Evolutionary conservation across 2,797 vertebrate genomes (phyloP), one percentile per base, ranked within the genome.

Genomic region (Anableps anableps): DNA sequence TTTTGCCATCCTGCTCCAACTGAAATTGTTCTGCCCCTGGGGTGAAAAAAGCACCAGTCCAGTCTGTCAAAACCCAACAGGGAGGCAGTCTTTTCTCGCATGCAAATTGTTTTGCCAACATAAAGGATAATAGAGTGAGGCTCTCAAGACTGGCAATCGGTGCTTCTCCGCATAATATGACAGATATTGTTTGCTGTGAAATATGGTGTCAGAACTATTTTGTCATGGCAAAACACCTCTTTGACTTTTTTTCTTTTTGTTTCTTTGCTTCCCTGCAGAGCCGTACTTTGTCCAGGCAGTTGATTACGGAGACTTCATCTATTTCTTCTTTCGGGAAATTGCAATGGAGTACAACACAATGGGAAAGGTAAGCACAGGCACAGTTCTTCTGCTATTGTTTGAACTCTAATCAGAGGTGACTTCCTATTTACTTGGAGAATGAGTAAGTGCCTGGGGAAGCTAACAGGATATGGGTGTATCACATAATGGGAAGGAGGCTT

Each of bases 261-360:
- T 29, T 64, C 34, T 26, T 72, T 47, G 2, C 21, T 43, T 19
- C 50, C 81, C 88, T 85, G 50, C 94, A 99, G 98, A 99, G 90
- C 99, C 99, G 0, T 98, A 99, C 89, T 99, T 99, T 89, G 96
- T 99, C 77, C 98, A 99, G 90, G 98, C 99, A 0, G 97, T 99
- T 80, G 94, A 99, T 93, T 99, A 99, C 45, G 96, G 97, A 45
- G 96, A 97, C 92, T 99, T 98, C 89, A 99, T 99, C 95, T 99
- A 99, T 94, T 99, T 99, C 94, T 99, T 99, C 96, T 99, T 97
- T 95, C 97, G 98, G 86, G 99, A 99, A 95, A 99, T 99, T 87
- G 98, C 98, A 0, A 98, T 99, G 94, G 99, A 99, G 86, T 99
- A 99, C 95, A 99, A 99, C 96, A 98, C 97, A 93, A 99, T 99